Evolutionary conservation across 2,113 vertebrate genomes (phyloP).

Genomic region (Felis catus): F.catus_Fca126_mat1.0 CM031412.1:114471001-114471500

Average conservation of each 20-base stretch:
- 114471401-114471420: not conserved
- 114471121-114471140: too few relatives aligned
- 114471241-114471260: not conserved
- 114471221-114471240: not conserved
- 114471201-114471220: not conserved
- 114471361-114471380: not conserved
- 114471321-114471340: not conserved
- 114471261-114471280: not conserved
- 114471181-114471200: conserved; percentile 19
- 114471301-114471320: not conserved
- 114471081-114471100: too few relatives aligned
- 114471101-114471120: too few relatives aligned
- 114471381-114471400: not conserved
- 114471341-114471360: not conserved
- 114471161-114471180: conserved; percentile 12
- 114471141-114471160: conserved; percentile 4
- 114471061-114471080: too few relatives aligned
- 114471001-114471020: too few relatives aligned
- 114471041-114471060: too few relatives aligned
- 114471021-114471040: too few relatives aligned
- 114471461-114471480: not conserved
- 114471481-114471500: not conserved
- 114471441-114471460: not conserved
- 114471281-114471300: not conserved
- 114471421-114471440: not conserved